Conservation (phyloP, 2,797 vertebrate species). For the Phoeniculus purpureus region DNA sequence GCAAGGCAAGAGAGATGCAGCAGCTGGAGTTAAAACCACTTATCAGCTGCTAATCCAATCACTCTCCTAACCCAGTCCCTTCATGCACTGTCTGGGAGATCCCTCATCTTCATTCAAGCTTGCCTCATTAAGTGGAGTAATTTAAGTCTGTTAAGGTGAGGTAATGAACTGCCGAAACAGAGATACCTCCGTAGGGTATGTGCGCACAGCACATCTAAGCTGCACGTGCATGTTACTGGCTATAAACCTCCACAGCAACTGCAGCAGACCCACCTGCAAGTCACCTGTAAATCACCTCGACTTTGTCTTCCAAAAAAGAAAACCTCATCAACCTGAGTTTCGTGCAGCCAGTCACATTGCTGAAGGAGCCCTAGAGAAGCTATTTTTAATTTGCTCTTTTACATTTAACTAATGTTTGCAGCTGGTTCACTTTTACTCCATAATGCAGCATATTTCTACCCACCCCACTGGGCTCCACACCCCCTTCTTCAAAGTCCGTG, state of each 20-base stretch:
- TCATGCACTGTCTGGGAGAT: background rate
- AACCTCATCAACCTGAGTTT: background rate
- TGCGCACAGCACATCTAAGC: background rate
- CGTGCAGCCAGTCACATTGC: rapidly evolving
- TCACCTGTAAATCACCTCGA: background rate
- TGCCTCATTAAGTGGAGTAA: slow-evolving; percentile 39
- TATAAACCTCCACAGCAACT: background rate
- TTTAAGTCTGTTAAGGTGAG: slow-evolving; percentile 32
- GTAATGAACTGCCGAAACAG: slow-evolving; percentile 48
- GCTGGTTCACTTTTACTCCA: background rate
- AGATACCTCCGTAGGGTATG: background rate
- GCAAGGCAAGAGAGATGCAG: background rate
- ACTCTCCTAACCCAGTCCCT: background rate
- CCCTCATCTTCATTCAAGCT: slow-evolving; percentile 3
- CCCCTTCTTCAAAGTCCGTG: background rate
- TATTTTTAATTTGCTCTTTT: background rate
- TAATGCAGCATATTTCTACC: rapidly evolving
- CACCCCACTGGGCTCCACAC: background rate
- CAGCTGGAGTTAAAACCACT: slow-evolving; percentile 13
- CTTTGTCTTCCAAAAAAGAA: background rate
- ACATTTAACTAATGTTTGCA: background rate
- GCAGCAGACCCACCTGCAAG: background rate
- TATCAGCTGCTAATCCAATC: slow-evolving; percentile 34
- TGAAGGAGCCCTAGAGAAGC: background rate
- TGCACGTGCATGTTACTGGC: background rate